Conservation (phyloP, 2,888 invertebrate genomes). For the Luffia ferchaultella region DNA sequence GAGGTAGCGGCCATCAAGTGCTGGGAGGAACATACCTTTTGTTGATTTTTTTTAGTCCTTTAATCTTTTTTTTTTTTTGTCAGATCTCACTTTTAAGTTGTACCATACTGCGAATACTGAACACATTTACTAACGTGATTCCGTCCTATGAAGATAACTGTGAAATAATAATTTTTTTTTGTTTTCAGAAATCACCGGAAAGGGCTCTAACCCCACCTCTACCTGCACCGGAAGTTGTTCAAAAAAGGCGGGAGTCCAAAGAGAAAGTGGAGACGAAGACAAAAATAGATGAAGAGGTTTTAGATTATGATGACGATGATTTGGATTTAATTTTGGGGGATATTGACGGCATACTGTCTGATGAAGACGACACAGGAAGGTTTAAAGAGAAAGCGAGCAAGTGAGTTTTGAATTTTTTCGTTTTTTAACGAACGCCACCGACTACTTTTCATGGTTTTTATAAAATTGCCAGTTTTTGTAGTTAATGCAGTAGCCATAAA, state of each 20-base stretch:
- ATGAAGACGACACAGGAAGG: constrained; percentile 31
- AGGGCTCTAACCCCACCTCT: constrained; percentile 29
- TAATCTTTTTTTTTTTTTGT: too few relatives aligned
- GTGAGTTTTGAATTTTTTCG: constrained; percentile 19
- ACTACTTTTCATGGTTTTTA: not conserved
- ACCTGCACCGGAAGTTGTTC: constrained; percentile 5
- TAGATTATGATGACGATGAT: constrained; percentile 25
- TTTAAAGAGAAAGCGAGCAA: constrained; percentile 33
- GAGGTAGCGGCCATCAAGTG: too few relatives aligned
- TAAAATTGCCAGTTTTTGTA: not conserved
- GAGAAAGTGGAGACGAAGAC: constrained; percentile 24
- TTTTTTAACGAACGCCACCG: not conserved
- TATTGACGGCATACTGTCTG: constrained; percentile 50
- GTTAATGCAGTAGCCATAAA: not conserved
- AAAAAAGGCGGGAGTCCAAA: not conserved
- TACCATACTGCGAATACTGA: too few relatives aligned
- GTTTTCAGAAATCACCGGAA: constrained; percentile 14
- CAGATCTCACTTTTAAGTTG: too few relatives aligned
- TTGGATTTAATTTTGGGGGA: constrained; percentile 49
- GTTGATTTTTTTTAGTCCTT: too few relatives aligned
- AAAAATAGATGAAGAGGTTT: not conserved
- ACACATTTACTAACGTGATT: too few relatives aligned
- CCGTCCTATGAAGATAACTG: too few relatives aligned
- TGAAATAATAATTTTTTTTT: not conserved
- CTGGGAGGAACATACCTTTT: too few relatives aligned